A percentile compares a stretch with the other conserved stretches of the same genome.
These are phyloP conservation scores for Chymomyza costata DNA, from an alignment of 1,140 invertebrate species.

Conservation along the genomic window DNA sequence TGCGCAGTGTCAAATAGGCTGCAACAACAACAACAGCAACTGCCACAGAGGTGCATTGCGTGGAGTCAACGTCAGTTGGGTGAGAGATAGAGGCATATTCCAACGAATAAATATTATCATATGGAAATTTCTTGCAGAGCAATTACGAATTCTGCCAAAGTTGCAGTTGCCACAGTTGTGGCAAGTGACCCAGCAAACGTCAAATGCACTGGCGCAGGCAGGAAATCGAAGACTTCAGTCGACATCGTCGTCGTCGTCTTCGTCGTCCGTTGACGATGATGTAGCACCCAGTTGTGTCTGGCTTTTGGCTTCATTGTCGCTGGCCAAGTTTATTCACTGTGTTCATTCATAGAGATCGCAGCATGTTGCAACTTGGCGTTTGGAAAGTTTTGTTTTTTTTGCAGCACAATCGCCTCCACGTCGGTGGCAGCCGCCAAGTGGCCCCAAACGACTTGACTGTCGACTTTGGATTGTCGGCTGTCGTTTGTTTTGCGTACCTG, in stretches of 20 bases:
- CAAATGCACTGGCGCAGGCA: slow-evolving; percentile 52
- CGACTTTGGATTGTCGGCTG: too few relatives aligned
- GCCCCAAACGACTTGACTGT: too few relatives aligned
- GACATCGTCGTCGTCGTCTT: slow-evolving; percentile 29
- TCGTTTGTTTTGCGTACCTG: slow-evolving; percentile 50
- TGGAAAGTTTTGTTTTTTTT: slow-evolving; percentile 44
- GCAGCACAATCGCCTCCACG: slow-evolving; percentile 18
- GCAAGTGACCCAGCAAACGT: slow-evolving; percentile 64
- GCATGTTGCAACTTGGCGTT: slow-evolving; percentile 37
- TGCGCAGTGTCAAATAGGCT: slow-evolving; percentile 69
- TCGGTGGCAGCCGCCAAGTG: slow-evolving; percentile 9
- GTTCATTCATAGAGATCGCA: slow-evolving; percentile 58
- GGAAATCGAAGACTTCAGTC: slow-evolving; percentile 70
- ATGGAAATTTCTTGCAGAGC: slow-evolving; percentile 63
- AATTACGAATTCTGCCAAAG: slow-evolving; percentile 61
- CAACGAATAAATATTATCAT: slow-evolving; percentile 71
- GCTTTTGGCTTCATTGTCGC: too few relatives aligned
- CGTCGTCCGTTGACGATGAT: slow-evolving; percentile 58
- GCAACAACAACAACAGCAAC: slow-evolving; percentile 28
- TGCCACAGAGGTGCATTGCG: slow-evolving; percentile 31
- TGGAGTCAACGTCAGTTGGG: slow-evolving; percentile 38
- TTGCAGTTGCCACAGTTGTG: too few relatives aligned
- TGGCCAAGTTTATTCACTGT: slow-evolving; percentile 30
- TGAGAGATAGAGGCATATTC: slow-evolving; percentile 58
- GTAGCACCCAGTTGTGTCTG: too few relatives aligned